These are phyloP conservation scores for Heterodera filipjevi DNA, from an alignment of 2,888 invertebrate genomes.

Conservation along the genomic window DNA sequence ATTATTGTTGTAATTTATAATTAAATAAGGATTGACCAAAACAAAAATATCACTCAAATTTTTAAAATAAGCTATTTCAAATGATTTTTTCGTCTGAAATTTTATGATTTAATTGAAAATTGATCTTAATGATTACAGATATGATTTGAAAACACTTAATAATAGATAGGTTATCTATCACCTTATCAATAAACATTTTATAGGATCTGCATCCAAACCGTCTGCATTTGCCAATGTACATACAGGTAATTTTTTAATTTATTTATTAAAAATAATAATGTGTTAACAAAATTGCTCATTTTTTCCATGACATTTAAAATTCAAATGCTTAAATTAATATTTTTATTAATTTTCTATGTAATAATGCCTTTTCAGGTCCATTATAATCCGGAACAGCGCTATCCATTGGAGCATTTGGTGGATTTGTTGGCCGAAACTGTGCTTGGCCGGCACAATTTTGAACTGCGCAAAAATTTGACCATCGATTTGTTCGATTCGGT, in stretches of 20 bases:
- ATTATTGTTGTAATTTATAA: no score
- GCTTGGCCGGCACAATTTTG: constrained; percentile 58
- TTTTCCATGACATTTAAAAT: no score
- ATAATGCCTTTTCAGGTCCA: constrained; percentile 49
- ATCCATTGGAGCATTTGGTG: constrained; percentile 49
- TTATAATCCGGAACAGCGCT: constrained; percentile 51
- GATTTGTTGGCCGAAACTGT: constrained; percentile 49
- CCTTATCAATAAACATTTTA: constrained; percentile 31
- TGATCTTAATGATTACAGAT: no score
- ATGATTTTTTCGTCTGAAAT: no score
- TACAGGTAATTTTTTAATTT: constrained; percentile 29
- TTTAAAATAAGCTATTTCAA: no score
- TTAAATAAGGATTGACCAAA: background rate
- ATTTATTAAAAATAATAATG: background rate
- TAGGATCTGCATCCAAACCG: constrained; percentile 54
- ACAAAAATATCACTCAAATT: background rate
- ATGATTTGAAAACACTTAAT: no score
- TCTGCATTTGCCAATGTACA: constrained; percentile 38
- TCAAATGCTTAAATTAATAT: background rate
- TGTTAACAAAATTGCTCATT: no score
- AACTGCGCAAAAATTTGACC: constrained; percentile 64
- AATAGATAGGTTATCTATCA: no score
- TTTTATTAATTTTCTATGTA: background rate
- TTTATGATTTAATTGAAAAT: no score
- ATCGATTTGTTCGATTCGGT: constrained; percentile 60